Evolutionary conservation across 37 sponge, comb jelly and placozoan genomes (phyloP).

Genomic region (Agelas oroides): DNA sequence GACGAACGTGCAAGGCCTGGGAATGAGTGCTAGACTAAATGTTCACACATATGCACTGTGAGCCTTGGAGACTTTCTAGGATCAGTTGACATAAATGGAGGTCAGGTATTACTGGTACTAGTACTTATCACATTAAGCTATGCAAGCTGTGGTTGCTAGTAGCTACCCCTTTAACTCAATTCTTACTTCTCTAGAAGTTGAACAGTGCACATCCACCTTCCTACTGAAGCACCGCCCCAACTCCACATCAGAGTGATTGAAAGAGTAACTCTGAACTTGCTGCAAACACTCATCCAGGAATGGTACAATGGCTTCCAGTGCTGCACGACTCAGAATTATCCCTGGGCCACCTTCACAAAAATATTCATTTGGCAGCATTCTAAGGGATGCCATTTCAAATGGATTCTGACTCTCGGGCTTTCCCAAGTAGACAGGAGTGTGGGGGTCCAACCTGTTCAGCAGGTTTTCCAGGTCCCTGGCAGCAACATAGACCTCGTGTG

Average conservation of each 20-base stretch:
- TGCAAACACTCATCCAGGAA: constrained; percentile 60
- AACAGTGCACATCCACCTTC: constrained; percentile 61
- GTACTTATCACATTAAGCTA: no score
- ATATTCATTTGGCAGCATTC: constrained; percentile 50
- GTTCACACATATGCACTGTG: no score
- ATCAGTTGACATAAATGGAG: no score
- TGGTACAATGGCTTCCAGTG: constrained; percentile 45
- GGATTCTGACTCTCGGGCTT: constrained; percentile 2
- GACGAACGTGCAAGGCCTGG: no score
- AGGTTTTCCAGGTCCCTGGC: constrained; percentile 24
- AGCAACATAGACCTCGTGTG: constrained; percentile 49
- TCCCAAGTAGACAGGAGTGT: constrained; percentile 60
- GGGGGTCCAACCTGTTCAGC: constrained; percentile 40
- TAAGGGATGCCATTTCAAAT: constrained; percentile 2
- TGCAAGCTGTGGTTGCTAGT: no score
- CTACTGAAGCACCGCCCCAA: constrained; percentile 83
- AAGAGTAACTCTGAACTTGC: constrained; percentile 24
- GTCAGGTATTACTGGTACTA: no score
- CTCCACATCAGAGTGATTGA: constrained; percentile 68
- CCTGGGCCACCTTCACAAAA: constrained; percentile 84
- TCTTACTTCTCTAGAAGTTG: constrained; percentile 42
- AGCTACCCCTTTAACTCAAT: no score
- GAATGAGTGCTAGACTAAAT: no score
- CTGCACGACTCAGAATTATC: constrained; percentile 60
- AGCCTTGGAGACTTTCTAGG: no score